Conservation (phyloP, 2,797 vertebrate genomes). For the Artibeus jamaicensis region DNA sequence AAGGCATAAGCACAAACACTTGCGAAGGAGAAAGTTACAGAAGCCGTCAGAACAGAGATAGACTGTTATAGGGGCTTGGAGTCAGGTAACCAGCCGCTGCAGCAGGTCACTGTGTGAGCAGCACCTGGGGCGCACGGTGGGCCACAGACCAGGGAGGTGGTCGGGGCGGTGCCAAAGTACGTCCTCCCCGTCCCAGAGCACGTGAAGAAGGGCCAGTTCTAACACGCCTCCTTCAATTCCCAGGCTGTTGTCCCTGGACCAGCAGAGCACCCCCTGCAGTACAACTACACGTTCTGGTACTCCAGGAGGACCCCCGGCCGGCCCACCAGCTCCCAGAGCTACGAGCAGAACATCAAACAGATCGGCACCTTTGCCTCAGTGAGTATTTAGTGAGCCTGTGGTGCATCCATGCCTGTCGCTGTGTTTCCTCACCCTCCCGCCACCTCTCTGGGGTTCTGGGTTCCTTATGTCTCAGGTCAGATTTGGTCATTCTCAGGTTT, state of each 20-base stretch:
- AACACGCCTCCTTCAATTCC: constrained; percentile 54
- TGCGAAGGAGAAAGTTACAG: background rate
- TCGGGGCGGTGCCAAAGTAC: background rate
- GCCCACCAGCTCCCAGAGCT: constrained; percentile 88
- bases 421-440: background rate
- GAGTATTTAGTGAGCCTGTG: constrained; percentile 70
- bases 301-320: constrained; percentile 87
- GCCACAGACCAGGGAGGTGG: background rate
- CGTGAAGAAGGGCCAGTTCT: background rate
- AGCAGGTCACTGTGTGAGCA: background rate
- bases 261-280: constrained; percentile 88
- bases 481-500: background rate
- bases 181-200: background rate
- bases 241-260: constrained; percentile 88
- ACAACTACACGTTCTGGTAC: constrained; percentile 91
- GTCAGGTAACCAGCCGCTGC: background rate
- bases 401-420: fast-evolving
- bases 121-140: background rate
- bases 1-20: background rate
- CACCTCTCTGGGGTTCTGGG: background rate
- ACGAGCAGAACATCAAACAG: constrained; percentile 90
- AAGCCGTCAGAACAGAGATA: background rate
- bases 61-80: background rate
- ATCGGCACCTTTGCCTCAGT: constrained; percentile 89
- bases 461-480: background rate